Evolutionary conservation across 2,888 invertebrate species (phyloP).

Genomic region (Caenorhabditis parvicauda): DNA sequence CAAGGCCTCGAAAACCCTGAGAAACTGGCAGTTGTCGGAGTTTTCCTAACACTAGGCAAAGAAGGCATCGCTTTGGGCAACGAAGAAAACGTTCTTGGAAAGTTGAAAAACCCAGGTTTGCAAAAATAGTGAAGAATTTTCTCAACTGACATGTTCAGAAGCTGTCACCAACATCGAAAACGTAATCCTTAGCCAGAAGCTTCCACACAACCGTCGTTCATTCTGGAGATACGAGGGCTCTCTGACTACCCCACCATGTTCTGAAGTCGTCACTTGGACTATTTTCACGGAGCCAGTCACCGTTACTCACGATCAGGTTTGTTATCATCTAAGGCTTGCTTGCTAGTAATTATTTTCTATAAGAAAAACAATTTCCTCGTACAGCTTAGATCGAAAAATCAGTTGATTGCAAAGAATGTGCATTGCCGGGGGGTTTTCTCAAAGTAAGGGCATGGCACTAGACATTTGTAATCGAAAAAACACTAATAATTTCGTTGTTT

Average conservation of each 20-base stretch:
- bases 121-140: neutral
- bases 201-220: slow-evolving; percentile 43
- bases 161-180: slow-evolving; percentile 27
- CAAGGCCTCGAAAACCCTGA: slow-evolving; percentile 54
- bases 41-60: slow-evolving; percentile 50
- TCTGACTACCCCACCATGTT: slow-evolving; percentile 59
- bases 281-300: slow-evolving; percentile 57
- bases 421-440: no score
- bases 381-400: no score
- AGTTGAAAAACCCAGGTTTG: no score
- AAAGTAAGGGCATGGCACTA: no score
- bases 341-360: no score
- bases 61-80: slow-evolving; percentile 31
- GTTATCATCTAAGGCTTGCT: no score
- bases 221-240: slow-evolving; percentile 58
- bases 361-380: neutral
- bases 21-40: slow-evolving; percentile 55
- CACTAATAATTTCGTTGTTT: no score
- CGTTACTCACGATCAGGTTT: slow-evolving; percentile 49
- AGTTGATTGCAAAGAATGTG: no score
- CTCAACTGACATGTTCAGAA: slow-evolving; percentile 13
- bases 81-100: slow-evolving; percentile 32
- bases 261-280: slow-evolving; percentile 57
- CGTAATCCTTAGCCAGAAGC: slow-evolving; percentile 40
- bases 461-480: no score